These are phyloP conservation scores for Peucedramus taeniatus DNA, from an alignment of 2,113 vertebrate species.

Conservation along the genomic window DNA sequence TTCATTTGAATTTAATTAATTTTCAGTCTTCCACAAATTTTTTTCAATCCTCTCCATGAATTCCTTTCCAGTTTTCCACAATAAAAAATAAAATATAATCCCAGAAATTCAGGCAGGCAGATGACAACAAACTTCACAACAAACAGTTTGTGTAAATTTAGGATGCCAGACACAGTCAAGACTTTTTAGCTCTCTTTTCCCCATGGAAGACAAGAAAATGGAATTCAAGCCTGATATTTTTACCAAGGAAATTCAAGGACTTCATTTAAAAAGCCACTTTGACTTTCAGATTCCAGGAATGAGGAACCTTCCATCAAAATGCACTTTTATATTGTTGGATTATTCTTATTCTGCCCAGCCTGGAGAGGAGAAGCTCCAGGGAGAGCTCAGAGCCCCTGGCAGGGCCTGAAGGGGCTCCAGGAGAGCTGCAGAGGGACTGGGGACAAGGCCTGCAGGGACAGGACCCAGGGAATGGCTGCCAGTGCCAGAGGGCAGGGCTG, in stretches of 20 bases:
- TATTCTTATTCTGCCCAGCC: not conserved
- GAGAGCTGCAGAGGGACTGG: not conserved
- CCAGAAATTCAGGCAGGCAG: not conserved
- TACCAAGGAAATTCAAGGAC: not conserved
- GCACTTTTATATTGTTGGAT: not conserved
- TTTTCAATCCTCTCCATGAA: not conserved
- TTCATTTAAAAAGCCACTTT: not conserved
- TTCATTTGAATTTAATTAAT: not conserved
- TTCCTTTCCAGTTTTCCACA: not conserved
- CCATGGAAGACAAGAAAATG: not conserved
- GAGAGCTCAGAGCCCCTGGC: not conserved
- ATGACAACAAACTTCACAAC: not conserved
- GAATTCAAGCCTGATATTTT: not conserved
- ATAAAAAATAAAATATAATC: not conserved
- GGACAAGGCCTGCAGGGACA: not conserved
- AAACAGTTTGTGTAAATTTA: not conserved
- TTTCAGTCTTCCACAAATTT: not conserved
- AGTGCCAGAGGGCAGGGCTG: not conserved
- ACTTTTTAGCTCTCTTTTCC: not conserved
- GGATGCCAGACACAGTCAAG: not conserved
- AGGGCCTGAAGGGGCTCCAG: not conserved
- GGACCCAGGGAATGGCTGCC: not conserved
- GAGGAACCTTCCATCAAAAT: not conserved
- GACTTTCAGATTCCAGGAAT: not conserved
- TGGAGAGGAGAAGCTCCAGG: not conserved